Percentiles rank a stretch among this genome's conserved stretches.
Evolutionary conservation across 2,888 invertebrate species (phyloP).

Genomic region (Lepeophtheirus nordmannii): DNA sequence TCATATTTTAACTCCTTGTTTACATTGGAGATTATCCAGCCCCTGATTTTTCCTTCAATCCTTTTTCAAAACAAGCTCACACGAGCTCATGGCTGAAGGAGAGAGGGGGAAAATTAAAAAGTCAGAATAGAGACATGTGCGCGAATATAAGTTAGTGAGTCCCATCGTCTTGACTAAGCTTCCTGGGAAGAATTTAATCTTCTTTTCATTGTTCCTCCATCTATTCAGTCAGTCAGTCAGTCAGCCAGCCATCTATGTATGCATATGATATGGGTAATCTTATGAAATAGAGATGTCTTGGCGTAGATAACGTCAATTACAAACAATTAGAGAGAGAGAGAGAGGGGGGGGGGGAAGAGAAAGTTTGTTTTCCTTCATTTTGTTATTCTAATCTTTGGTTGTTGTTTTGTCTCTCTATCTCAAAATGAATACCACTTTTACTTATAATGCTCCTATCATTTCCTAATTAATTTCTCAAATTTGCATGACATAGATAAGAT

Average conservation of each 20-base stretch:
- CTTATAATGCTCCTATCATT: no score
- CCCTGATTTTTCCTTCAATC: background rate
- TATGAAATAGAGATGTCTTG: background rate
- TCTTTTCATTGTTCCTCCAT: background rate
- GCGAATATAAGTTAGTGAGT: background rate
- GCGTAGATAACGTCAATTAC: constrained; percentile 1
- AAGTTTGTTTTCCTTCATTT: background rate
- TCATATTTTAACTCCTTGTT: background rate
- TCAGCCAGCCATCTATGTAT: no score
- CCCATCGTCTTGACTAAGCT: background rate
- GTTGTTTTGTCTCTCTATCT: no score
- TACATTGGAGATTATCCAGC: background rate
- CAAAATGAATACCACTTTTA: no score
- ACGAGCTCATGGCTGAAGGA: no score
- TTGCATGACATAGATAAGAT: no score
- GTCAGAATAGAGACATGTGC: background rate
- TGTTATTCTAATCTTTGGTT: no score
- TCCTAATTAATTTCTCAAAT: no score
- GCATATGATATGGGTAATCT: background rate
- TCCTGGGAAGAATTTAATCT: constrained; percentile 8
- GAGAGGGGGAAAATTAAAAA: background rate
- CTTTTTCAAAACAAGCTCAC: background rate
- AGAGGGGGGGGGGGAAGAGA: background rate
- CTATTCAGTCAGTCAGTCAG: no score
- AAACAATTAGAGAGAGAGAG: background rate